phyloP scores from a whole-genome alignment of 2,113 vertebrate species.

The Mobula birostris region DNA sequence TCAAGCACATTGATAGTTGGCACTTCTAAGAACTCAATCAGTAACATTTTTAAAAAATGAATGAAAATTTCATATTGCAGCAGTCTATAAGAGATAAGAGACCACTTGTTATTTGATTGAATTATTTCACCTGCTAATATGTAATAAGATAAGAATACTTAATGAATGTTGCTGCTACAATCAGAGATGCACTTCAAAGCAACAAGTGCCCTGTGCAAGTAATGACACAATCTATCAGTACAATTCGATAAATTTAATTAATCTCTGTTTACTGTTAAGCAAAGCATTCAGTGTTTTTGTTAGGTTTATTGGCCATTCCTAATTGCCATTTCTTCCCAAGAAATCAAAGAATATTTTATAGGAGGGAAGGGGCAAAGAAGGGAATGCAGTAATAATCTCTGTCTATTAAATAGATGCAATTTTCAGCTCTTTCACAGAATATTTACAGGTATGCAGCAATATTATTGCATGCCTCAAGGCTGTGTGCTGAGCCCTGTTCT shows the following conservation, averaged over 20 bases:
- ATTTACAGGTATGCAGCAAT: background rate
- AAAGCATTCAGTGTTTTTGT: background rate
- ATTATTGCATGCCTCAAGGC: too few relatives aligned
- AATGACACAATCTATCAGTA: background rate
- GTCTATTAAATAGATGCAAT: background rate
- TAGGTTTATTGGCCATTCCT: background rate
- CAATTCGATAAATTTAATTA: background rate
- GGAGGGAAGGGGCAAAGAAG: background rate
- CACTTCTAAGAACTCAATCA: background rate
- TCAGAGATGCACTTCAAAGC: background rate
- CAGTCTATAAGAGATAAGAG: background rate
- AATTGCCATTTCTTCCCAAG: background rate
- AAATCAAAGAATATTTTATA: background rate
- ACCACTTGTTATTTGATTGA: conserved; percentile 18
- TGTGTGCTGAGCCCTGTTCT: too few relatives aligned
- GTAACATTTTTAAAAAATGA: background rate
- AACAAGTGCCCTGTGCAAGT: background rate
- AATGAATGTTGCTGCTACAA: background rate
- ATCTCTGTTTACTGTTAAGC: background rate
- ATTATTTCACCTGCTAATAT: conserved; percentile 4
- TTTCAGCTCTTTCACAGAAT: background rate
- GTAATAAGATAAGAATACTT: background rate
- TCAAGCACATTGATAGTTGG: background rate
- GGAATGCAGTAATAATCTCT: background rate
- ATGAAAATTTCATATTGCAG: background rate